Percentiles rank a stretch among this genome's conserved stretches.
Conservation (phyloP, 2,888 invertebrate genomes). For the Salpingus planirostris region DNA sequence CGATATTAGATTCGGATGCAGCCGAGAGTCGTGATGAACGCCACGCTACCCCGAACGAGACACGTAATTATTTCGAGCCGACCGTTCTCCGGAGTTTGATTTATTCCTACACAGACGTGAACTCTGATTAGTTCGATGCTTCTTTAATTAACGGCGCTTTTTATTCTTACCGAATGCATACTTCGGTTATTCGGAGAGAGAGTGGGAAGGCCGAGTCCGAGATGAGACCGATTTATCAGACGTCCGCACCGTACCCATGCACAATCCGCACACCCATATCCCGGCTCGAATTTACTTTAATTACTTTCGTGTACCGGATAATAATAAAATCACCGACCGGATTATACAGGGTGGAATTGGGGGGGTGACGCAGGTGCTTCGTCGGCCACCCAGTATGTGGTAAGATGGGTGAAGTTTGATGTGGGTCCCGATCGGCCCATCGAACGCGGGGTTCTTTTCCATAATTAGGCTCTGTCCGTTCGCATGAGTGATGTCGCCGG, state of each 20-base stretch:
- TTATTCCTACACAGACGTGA: constrained; percentile 42
- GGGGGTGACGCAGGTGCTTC: too few species aligned
- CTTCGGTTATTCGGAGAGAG: constrained; percentile 7
- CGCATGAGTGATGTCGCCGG: constrained; percentile 37
- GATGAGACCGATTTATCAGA: constrained; percentile 34
- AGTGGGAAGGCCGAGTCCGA: constrained; percentile 30
- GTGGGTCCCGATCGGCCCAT: too few species aligned
- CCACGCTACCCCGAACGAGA: constrained; percentile 41
- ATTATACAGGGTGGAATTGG: too few species aligned
- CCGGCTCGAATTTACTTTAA: constrained; percentile 11
- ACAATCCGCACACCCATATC: constrained; percentile 23
- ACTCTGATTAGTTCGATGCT: constrained; percentile 45
- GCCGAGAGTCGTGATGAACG: constrained; percentile 39
- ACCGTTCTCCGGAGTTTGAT: constrained; percentile 41
- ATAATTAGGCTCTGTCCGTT: constrained; percentile 40
- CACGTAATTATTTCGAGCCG: constrained; percentile 44
- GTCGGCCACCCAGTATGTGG: too few species aligned
- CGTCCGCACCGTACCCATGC: constrained; percentile 23
- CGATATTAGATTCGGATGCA: constrained; percentile 44
- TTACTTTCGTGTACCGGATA: too few species aligned
- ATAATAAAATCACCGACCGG: too few species aligned
- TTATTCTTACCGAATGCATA: constrained; percentile 34
- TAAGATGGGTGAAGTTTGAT: too few species aligned
- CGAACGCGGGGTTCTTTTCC: constrained; percentile 32
- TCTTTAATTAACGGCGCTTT: constrained; percentile 43